Evolutionary conservation across 2,113 vertebrate species (phyloP), one percentile per base, ranked within the genome.

Genomic region (Brienomyrus longianalis): DNA sequence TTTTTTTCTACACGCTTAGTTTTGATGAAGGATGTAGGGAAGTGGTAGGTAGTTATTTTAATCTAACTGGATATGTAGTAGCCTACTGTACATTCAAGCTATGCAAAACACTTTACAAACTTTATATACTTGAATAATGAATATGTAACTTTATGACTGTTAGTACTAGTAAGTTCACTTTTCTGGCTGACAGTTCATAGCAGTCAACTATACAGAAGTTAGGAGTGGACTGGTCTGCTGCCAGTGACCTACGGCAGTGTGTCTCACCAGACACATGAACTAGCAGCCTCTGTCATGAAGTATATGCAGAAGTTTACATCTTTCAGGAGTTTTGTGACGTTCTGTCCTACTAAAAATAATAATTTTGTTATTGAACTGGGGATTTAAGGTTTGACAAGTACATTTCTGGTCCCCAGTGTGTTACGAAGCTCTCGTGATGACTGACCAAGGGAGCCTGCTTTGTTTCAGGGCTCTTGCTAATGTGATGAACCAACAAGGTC

Each of bases 401-500:
- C 31, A 43, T 19, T 80, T 80, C 74, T 80, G 31, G 13, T 43
- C 43, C 4, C 74, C 35, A 43, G 13, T 43, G 74, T 77, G 70
- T 39, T 39, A 77, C 4, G 11, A 39, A 5, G 31, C 70, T 77
- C 27, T 17, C 5, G 70, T 39, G 35, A 80, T 43, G 74, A 43
- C 31, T 80, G 35, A 80, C 74, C 17, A 43, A 43, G 74, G 74
- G 15, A 43, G 4, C 74, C 17, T 43, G 35, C 15, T 80, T 92
- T 92, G 11, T 92, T 94, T 88, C 95, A 99, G 98, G 95, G 98
- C 97, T 93, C 98, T 99, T 87, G 98, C 98, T 87, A 98, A 96
- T 56, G 98, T 98, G 92, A 97, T 99, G 97, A 92, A 96, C 91
- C 96, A 96, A 83, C 98, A 99, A 94, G 97, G 97, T 90, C 97